phyloP scores from a whole-genome alignment of 2,888 invertebrate genomes.

The Tribolium freemani region DNA sequence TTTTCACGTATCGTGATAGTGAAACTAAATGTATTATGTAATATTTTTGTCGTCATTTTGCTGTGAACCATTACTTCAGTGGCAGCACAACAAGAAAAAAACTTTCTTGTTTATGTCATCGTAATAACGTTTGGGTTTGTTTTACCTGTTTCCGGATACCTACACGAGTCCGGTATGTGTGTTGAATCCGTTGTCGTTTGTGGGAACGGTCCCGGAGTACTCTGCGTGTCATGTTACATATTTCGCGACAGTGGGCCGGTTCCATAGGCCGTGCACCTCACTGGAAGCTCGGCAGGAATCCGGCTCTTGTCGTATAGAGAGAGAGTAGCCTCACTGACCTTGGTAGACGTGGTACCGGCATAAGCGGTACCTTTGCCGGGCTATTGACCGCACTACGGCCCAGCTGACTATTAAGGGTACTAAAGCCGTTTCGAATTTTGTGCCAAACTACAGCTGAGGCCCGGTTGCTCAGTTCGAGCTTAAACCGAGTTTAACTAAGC shows the following conservation, averaged over 20 bases:
- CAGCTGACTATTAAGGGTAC: constrained; percentile 31
- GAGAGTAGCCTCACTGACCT: constrained; percentile 54
- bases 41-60: too few relatives aligned
- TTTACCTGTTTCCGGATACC: constrained; percentile 17
- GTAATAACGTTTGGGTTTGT: neutral
- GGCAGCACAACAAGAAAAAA: too few relatives aligned
- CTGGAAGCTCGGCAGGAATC: constrained; percentile 47
- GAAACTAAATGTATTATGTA: too few relatives aligned
- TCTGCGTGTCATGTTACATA: constrained; percentile 27
- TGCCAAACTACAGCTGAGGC: neutral
- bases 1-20: too few relatives aligned
- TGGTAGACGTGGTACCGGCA: constrained; percentile 47
- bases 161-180: neutral
- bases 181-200: neutral
- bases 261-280: constrained; percentile 24
- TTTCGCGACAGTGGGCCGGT: constrained; percentile 27
- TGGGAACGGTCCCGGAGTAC: constrained; percentile 8
- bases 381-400: constrained; percentile 44
- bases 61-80: too few relatives aligned
- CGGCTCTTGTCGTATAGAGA: constrained; percentile 48
- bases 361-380: constrained; percentile 45
- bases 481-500: too few relatives aligned
- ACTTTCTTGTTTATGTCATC: neutral
- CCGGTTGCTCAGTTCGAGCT: too few relatives aligned
- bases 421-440: neutral